Evolutionary conservation across 2,797 vertebrate genomes (phyloP).

Genomic region (Mustela erminea): DNA sequence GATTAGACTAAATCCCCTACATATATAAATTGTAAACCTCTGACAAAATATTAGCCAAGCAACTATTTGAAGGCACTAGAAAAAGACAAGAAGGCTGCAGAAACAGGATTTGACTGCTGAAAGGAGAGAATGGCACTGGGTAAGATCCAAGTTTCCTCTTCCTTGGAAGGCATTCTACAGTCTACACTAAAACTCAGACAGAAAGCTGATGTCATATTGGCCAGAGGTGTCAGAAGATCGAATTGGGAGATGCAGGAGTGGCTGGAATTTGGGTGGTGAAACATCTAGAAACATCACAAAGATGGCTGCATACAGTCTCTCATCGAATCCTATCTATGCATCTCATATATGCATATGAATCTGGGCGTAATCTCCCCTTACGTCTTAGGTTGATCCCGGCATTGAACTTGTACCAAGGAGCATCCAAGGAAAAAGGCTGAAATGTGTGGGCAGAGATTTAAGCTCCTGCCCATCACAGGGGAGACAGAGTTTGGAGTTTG

Average conservation of each 20-base stretch:
- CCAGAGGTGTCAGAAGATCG: conserved; percentile 14
- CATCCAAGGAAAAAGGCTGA: background rate
- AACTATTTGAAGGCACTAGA: conserved; percentile 6
- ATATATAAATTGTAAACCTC: background rate
- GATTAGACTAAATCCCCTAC: background rate
- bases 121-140: background rate
- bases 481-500: background rate
- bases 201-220: conserved; percentile 45
- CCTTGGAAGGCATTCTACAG: conserved; percentile 51
- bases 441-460: background rate
- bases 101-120: conserved; percentile 62
- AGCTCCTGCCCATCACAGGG: background rate
- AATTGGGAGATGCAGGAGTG: conserved; percentile 43
- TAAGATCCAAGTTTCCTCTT: conserved; percentile 37
- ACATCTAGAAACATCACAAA: conserved; percentile 13
- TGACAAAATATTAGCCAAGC: conserved; percentile 25
- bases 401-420: conserved; percentile 5
- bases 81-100: background rate
- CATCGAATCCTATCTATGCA: background rate
- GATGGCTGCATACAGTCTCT: background rate
- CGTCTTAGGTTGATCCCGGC: background rate
- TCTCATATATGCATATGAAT: background rate
- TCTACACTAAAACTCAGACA: conserved; percentile 47
- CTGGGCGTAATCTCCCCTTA: background rate
- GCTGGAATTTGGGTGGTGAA: conserved; percentile 52